A percentile compares a stretch with the other conserved stretches of the same genome.
These are phyloP conservation scores for Numenius phaeopus DNA, from an alignment of 2,797 vertebrate genomes.

Conservation along the genomic window DNA sequence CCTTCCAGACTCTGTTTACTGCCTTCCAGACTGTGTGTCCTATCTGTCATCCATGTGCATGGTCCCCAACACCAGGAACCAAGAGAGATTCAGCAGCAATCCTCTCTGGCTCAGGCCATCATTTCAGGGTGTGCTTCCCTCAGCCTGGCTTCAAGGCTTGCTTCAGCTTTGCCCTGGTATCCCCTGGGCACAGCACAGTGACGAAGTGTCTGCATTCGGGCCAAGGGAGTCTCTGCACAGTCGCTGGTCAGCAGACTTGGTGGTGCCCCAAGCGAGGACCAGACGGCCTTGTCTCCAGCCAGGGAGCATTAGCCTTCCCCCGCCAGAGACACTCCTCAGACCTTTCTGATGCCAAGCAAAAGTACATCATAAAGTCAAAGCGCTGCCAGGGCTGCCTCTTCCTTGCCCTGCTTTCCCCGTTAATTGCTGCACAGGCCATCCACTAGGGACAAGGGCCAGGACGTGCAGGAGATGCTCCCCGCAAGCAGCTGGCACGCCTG, in stretches of 20 bases:
- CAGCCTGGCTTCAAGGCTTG: neutral
- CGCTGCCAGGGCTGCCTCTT: neutral
- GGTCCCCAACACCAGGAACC: neutral
- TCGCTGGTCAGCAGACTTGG: neutral
- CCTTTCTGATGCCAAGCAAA: conserved; percentile 29
- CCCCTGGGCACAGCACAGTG: neutral
- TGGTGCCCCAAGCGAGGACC: neutral
- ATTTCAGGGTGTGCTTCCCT: neutral
- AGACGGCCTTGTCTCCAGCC: neutral
- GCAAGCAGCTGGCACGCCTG: neutral
- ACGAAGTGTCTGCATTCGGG: neutral
- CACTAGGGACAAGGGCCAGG: neutral
- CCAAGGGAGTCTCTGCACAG: neutral
- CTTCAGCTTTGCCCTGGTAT: neutral
- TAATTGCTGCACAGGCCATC: conserved; percentile 9
- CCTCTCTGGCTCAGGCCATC: neutral
- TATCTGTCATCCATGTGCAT: rapidly evolving
- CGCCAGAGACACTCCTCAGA: conserved; percentile 1
- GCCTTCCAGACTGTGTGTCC: neutral
- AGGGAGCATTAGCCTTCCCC: conserved; percentile 1
- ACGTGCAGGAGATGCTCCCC: neutral
- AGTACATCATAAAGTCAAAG: neutral
- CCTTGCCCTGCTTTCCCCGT: neutral
- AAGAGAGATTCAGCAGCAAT: neutral
- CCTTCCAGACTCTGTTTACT: neutral